Base-by-base conservation (phyloP, 37 sponge, comb jelly and placozoan species). In the Eunapius fragilis region DNA sequence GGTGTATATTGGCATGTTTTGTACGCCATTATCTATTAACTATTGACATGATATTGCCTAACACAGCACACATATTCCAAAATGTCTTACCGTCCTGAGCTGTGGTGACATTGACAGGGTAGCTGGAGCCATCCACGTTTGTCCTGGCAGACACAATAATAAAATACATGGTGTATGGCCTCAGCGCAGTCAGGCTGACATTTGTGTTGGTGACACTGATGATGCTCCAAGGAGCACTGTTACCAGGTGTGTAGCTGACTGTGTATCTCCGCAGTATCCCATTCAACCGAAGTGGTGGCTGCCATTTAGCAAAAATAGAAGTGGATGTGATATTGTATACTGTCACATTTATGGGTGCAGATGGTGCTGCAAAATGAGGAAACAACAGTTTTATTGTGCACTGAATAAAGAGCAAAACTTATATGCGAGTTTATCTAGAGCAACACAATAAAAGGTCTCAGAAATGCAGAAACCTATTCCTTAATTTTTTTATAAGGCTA, bases 221-320 rank as follows among this genome's bases (percentile, higher is more conserved):
- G 14, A 19, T 41, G 6, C 6, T 58, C 17, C 2, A 9, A 11
- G 47, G 9, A 11, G 47, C 9, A 9, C 47, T 45, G 47, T 45
- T 9, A 45, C 47, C 47, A n/a, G n/a, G n/a, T n/a, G 74, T 77
- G 68, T 77, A 48, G 7, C 25, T 24, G 11, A 91, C 31, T 3
- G 35, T 38, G 78, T 91, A 91, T 11, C n/a, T 0, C 0, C 25
- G 3, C n/a, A 91, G 71, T 26, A 72, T 71, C 5, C 87, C 87
- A 48, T 80, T 79, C 3, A 72, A 4, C 34, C 36, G 58, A 23
- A 41, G 22, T 28, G 87, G 87, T 67, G 26, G 81, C 3, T 24
- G 31, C 87, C 87, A 87, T 25, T 3, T 49, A 9, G 67, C 72
- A 22, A 3, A 17, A 14, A 87, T n/a, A 25, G 50, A 35, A 1